Percentiles rank a stretch among this genome's conserved stretches.
Conservation (phyloP, 2,888 invertebrate genomes). For the Tenthredo distinguenda region DNA sequence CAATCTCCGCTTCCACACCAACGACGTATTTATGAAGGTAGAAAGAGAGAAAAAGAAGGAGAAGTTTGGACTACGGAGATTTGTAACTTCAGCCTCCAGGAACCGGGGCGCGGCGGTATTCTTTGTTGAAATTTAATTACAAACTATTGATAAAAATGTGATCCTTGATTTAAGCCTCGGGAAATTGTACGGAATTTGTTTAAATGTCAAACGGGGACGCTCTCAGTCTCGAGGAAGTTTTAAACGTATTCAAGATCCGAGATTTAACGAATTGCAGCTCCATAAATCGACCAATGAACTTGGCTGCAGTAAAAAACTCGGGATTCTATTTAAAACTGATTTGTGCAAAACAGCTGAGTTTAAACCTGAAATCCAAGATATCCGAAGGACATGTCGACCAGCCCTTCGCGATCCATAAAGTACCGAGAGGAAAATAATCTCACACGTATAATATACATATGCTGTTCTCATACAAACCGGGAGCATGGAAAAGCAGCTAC, state of each 20-base stretch:
- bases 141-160: not conserved
- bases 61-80: not conserved
- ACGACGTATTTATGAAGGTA: not conserved
- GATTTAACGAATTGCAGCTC: not conserved
- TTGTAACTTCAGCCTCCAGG: not conserved
- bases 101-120: not conserved
- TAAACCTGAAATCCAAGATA: constrained; percentile 24
- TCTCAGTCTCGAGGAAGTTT: not conserved
- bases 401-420: constrained; percentile 13
- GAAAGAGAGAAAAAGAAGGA: not conserved
- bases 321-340: not conserved
- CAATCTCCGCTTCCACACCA: not conserved
- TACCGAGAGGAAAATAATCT: not conserved
- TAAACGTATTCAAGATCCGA: not conserved
- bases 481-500: not conserved
- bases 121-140: constrained; percentile 18
- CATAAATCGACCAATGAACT: not conserved
- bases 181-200: not conserved
- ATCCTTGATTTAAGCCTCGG: not conserved
- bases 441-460: not conserved
- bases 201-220: not conserved
- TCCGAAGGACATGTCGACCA: not conserved
- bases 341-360: not conserved
- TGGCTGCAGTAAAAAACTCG: not conserved
- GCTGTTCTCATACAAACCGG: not conserved